Conservation (phyloP, 2,113 vertebrate species). For the Chaetorhynchus papuensis region DNA sequence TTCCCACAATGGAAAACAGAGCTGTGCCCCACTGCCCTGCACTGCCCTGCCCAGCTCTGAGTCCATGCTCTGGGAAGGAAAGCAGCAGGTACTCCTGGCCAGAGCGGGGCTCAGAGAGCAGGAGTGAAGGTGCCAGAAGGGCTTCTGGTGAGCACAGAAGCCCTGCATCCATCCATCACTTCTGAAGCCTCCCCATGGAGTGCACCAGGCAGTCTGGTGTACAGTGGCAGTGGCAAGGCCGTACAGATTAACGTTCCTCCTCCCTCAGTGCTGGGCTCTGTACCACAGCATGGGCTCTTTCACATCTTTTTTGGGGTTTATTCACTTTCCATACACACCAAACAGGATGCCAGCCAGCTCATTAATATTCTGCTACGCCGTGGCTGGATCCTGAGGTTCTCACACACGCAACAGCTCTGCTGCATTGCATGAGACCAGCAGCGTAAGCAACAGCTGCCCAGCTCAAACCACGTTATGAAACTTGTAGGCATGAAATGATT, state of each 20-base stretch:
- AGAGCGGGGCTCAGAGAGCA: rapidly evolving
- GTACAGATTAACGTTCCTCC: background rate
- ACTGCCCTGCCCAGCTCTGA: rapidly evolving
- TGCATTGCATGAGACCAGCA: background rate
- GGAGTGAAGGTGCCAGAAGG: background rate
- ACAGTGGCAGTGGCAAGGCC: background rate
- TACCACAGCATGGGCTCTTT: background rate
- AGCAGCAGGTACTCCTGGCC: background rate
- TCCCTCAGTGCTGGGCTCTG: background rate
- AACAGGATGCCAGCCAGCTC: background rate
- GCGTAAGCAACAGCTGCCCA: background rate
- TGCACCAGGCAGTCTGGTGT: background rate
- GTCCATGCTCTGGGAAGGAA: rapidly evolving
- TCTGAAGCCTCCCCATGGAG: background rate
- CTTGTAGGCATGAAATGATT: background rate
- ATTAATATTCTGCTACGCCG: background rate
- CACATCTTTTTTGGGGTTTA: background rate
- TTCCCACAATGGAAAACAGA: background rate
- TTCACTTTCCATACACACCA: background rate
- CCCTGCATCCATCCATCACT: background rate
- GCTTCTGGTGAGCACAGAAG: background rate
- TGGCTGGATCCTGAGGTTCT: background rate
- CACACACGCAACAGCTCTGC: background rate
- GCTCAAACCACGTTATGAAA: background rate
- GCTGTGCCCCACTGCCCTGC: background rate